Evolutionary conservation across 2,797 vertebrate species (phyloP), one percentile per base, ranked within the genome.

Genomic region (Microctenopoma lineatum): DNA sequence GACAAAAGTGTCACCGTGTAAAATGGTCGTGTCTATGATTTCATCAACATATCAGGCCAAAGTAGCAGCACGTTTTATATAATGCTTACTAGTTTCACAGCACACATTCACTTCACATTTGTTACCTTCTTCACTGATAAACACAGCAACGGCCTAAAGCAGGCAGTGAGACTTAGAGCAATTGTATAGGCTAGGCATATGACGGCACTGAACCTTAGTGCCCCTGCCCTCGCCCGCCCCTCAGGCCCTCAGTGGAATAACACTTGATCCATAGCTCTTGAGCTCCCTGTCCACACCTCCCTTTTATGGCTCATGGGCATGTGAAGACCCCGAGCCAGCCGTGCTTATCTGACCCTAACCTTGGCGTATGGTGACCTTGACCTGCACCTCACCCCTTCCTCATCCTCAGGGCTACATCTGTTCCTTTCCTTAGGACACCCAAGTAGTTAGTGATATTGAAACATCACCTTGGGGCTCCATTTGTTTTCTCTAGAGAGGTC

Each of bases 321-420:
- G 90, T 77, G 91, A 89, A 87, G 90, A 92, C 90, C 90, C 81
- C 52, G 65, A 93, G 92, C 87, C 92, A 93, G 92, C 88, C 84
- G 72, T 90, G 94, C 93, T 95, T 94, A 95, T 94, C 92, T 95
- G 94, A 94, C 94, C 94, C 94, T 93, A 93, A 94, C 94, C 93
- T 94, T 95, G 94, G 93, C 93, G 94, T 94, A 95, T 95, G 94
- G 93, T 93, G 93, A 94, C 94, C 94, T 95, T 95, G 94, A 95
- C 94, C 94, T 86, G 79, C 86, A 92, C 88, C 90, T 95, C 92
- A 94, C 93, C 93, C 90, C 75, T 85, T 94, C 84, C 84, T 90
- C 86, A 74, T 94, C 92, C 93, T 94, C 87, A 78, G 92, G 92
- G 92, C 93, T 94, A 93, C 94, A 95, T 94, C 94, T 95, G 94